These are phyloP conservation scores for Bucco capensis DNA, from an alignment of 2,113 vertebrate genomes.

Conservation along the genomic window DNA sequence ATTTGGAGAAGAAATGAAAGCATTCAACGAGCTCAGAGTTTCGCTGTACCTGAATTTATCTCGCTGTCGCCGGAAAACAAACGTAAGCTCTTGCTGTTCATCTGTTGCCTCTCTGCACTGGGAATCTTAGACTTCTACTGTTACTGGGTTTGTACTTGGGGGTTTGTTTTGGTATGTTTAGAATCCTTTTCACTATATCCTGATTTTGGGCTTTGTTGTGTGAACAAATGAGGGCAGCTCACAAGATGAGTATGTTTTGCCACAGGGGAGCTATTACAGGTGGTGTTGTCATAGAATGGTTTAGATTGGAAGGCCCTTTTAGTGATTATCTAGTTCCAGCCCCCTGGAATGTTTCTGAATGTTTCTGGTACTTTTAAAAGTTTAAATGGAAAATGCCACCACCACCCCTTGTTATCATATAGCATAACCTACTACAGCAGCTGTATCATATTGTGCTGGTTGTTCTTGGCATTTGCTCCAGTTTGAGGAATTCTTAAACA, in stretches of 20 bases:
- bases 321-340: background rate
- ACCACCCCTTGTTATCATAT: accelerated
- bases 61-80: slow-evolving; percentile 96
- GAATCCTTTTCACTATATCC: background rate
- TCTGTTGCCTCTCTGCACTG: background rate
- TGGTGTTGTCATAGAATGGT: background rate
- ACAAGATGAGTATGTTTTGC: accelerated
- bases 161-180: background rate
- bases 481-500: background rate
- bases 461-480: background rate
- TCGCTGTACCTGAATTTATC: slow-evolving; percentile 95
- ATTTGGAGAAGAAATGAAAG: slow-evolving; percentile 92
- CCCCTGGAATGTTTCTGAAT: background rate
- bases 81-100: slow-evolving; percentile 76
- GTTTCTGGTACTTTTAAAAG: background rate
- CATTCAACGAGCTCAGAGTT: slow-evolving; percentile 91
- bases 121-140: background rate
- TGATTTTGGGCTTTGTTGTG: background rate
- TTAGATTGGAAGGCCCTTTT: background rate
- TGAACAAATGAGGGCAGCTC: background rate
- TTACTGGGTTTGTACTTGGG: background rate
- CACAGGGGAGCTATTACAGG: accelerated
- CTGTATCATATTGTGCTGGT: accelerated
- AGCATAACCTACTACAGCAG: accelerated
- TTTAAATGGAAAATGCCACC: background rate